phyloP scores from a whole-genome alignment of 2,888 invertebrate genomes.

The Lasioglossum morio region DNA sequence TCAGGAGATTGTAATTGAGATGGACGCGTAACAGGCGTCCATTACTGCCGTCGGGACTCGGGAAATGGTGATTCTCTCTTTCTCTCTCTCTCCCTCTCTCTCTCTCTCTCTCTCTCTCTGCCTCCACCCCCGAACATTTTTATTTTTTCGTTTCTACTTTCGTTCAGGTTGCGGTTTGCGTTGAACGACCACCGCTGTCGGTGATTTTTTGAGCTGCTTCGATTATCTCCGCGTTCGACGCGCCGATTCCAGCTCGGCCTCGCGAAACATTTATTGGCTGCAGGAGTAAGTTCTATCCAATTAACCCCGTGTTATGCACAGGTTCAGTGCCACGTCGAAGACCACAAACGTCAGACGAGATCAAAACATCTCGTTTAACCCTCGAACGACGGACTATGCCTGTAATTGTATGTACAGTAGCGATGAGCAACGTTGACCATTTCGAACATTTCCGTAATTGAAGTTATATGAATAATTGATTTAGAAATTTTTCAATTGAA shows the following conservation, averaged over 20 bases:
- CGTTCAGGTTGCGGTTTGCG: constrained; percentile 2
- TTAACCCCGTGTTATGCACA: background rate
- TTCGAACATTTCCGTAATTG: background rate
- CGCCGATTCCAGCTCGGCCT: background rate
- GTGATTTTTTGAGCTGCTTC: background rate
- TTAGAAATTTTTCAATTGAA: background rate
- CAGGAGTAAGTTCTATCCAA: background rate
- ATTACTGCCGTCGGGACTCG: constrained; percentile 21
- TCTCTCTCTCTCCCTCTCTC: background rate
- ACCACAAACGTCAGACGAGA: background rate
- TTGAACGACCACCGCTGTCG: background rate
- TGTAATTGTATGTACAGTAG: background rate
- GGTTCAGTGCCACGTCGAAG: background rate
- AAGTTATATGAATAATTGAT: background rate
- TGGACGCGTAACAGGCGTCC: constrained; percentile 34
- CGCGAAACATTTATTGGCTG: background rate
- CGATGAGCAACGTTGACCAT: background rate
- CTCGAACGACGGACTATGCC: background rate
- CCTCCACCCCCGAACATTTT: background rate
- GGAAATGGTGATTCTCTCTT: background rate
- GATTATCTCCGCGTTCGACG: background rate
- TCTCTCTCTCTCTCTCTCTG: background rate
- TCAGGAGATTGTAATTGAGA: constrained; percentile 46
- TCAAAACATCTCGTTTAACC: background rate
- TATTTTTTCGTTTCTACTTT: background rate